Evolutionary conservation across 2,888 invertebrate genomes (phyloP), one percentile per base, ranked within the genome.

Genomic region (Papilio elwesi): DNA sequence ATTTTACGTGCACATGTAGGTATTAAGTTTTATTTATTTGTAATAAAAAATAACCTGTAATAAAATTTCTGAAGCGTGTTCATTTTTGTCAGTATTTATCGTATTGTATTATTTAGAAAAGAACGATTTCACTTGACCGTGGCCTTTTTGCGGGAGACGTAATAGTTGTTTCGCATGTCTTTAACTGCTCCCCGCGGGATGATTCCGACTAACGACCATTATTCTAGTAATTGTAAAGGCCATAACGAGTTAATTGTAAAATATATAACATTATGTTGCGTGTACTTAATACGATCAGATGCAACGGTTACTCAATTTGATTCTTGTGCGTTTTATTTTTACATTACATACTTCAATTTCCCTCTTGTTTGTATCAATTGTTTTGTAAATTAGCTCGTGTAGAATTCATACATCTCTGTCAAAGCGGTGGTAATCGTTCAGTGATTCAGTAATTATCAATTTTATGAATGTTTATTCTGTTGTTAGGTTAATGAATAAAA

Each of bases 101-200:
- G 7, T 15, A 9, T 52, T 11, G 49, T 11, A 49, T 48, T 48
- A 57, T n/a, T 62, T 15, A 43, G 43, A 43, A 15, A 43, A 43
- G 43, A 15, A 5, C 0, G 7, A 6, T 59, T 59, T 15, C 43
- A 6, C 38, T 36, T 59, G 59, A n/a, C 59, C 59, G 15, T 62
- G 43, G 43, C 43, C 59, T 62, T 15, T 43, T 62, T 62, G 15
- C 6, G 15, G n/a, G 43, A 62, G 43, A 43, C 59, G 43, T 62
- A 62, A 62, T 62, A 62, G 59, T 26, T 49, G 51, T 48, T 51
- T 66, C 15, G 59, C 67, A 67, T 76, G 73, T 65, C 67, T 66
- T 69, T 70, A 67, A 71, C 68, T 72, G 73, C 74, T 71, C 66
- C 63, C 36, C 52, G 66, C n/a, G 26, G 52, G 62, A 52, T 59